These are phyloP conservation scores for Oceanites oceanicus DNA, from an alignment of 2,113 vertebrate species.

Conservation along the genomic window DNA sequence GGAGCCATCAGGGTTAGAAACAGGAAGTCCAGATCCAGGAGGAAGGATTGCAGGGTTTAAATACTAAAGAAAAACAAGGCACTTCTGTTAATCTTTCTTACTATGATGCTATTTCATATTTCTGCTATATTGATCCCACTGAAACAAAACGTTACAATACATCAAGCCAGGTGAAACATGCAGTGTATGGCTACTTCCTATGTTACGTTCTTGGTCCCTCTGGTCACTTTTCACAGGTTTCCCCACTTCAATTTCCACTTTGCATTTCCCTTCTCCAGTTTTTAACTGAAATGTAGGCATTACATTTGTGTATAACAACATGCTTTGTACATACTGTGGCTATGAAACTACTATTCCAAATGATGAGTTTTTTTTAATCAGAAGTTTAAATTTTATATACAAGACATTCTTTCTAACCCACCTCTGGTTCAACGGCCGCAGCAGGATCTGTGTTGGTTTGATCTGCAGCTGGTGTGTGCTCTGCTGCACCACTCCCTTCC, in stretches of 20 bases:
- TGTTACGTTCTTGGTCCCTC: fast-evolving
- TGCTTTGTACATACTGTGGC: neutral
- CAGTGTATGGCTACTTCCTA: neutral
- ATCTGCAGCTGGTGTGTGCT: conserved; percentile 49
- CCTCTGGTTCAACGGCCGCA: conserved; percentile 56
- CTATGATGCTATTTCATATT: neutral
- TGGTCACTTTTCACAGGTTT: neutral
- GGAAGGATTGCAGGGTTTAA: conserved; percentile 75
- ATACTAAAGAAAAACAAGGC: conserved; percentile 68
- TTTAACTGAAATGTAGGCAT: neutral
- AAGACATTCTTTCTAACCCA: neutral
- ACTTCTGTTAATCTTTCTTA: neutral
- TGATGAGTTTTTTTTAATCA: neutral
- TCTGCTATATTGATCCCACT: neutral
- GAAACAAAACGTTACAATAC: neutral
- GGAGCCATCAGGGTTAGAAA: conserved; percentile 67
- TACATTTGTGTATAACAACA: neutral
- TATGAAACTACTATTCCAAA: neutral
- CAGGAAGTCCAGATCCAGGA: conserved; percentile 76
- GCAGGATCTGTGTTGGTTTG: conserved; percentile 69
- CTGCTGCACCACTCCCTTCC: conserved; percentile 75
- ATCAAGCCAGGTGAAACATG: neutral
- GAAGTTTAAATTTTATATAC: neutral
- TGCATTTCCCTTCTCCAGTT: neutral
- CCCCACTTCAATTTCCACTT: neutral